Evolutionary conservation across 1,140 invertebrate genomes (phyloP).

Genomic region (Agraylea sexmaculata): DNA sequence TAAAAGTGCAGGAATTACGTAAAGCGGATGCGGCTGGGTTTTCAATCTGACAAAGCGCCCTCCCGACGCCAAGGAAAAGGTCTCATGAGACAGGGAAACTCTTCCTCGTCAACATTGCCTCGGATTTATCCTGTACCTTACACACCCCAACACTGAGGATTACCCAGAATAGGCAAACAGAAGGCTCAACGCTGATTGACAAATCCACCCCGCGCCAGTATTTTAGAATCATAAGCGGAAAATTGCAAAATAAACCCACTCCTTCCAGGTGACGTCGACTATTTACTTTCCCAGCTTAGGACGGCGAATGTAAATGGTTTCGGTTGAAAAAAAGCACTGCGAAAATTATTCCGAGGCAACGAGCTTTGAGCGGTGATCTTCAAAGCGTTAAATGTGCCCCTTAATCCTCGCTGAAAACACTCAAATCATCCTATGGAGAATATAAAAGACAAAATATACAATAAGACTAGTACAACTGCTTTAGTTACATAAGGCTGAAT

Average conservation of each 20-base stretch:
- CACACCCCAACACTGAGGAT: conserved; percentile 10
- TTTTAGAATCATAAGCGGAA: conserved; percentile 17
- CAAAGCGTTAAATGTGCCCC: too few relatives aligned
- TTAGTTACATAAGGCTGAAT: too few relatives aligned
- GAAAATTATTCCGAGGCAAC: too few relatives aligned
- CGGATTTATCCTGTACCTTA: not conserved
- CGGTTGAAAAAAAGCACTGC: too few relatives aligned
- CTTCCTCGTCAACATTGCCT: too few relatives aligned
- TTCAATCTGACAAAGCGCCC: conserved; percentile 13
- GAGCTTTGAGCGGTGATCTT: too few relatives aligned
- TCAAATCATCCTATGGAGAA: too few relatives aligned
- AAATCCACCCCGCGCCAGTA: conserved; percentile 15
- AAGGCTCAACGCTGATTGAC: conserved; percentile 20
- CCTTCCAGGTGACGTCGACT: conserved; percentile 7
- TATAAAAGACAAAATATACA: too few relatives aligned
- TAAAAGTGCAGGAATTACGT: conserved; percentile 12
- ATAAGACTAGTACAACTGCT: too few relatives aligned
- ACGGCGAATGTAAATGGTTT: too few relatives aligned
- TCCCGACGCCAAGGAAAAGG: conserved; percentile 3
- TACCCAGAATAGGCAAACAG: conserved; percentile 20
- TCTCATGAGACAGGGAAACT: conserved; percentile 5
- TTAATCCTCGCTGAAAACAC: too few relatives aligned
- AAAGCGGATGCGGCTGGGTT: conserved; percentile 3
- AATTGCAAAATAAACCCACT: conserved; percentile 14
- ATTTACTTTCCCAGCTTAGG: conserved; percentile 8